Base-by-base conservation (phyloP, 1,140 invertebrate genomes). In the Bombus pyrosoma region DNA sequence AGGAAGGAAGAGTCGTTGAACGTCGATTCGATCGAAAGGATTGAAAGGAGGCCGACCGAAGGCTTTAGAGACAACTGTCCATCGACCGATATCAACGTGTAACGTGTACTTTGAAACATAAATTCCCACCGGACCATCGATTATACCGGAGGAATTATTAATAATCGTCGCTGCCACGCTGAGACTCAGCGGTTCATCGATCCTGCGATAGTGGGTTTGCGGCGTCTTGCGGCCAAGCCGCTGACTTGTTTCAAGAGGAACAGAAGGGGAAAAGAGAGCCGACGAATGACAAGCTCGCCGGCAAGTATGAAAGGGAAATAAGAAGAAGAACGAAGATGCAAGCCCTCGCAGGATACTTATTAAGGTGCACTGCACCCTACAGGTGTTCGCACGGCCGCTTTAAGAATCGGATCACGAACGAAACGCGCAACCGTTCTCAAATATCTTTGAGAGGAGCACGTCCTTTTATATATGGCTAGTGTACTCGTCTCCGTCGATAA, bases 321-420 rank as follows among this genome's bases (percentile, higher is more conserved):
- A 86, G 68, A 81, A 89, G 64, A 73, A 83, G 66, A 79, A 9
- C 34, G 9, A 57, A 77, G 73, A 83, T 83, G 88, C 86, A 88
- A 85, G 74, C 81, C 64, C 53, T 81, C 79, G 66, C 12, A 71
- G 79, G 85, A 77, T 86, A 86, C 81, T 92, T 92, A 91, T 92
- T 91, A 91, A 87, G 83, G 88, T 89, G 62, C 86, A 72, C 69
- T 79, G 74, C 77, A 83, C 79, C 89, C 89, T 86, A 87, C 90
- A 89, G 87, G 89, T 88, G 84, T 86, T 88, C 88, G 81, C 81
- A 68, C 43, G 79, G 34, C 76, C 73, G 68, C 37, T 73, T 64
- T 62, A 80, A 75, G 84, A 85, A 81, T 34, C 71, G 53, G 84
- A 81, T 85, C 84, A 59, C 59, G 69, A 74, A 68, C 13, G 25